A percentile compares a stretch with the other conserved stretches of the same genome.
Conservation (phyloP, 1,140 invertebrate species). For the Eulimnadia texana region DNA sequence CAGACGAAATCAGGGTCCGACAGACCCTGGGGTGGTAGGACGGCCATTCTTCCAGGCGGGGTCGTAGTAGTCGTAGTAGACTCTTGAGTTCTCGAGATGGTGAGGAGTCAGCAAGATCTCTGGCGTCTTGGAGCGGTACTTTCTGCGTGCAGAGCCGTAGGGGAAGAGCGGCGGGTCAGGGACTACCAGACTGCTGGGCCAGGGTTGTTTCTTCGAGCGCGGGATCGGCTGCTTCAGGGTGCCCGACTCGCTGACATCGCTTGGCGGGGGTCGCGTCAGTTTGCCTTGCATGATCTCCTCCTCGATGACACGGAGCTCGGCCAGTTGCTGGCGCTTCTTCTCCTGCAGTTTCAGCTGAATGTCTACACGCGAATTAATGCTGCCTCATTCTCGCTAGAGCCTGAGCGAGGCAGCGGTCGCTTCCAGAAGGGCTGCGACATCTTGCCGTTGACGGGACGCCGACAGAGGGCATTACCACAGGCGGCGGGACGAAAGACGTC, state of each 20-base stretch:
- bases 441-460: constrained; percentile 18
- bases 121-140: constrained; percentile 44
- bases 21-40: constrained; percentile 18
- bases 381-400: constrained; percentile 53
- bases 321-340: constrained; percentile 73
- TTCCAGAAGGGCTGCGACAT: constrained; percentile 60
- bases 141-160: constrained; percentile 28
- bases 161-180: constrained; percentile 24
- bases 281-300: constrained; percentile 68
- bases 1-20: constrained; percentile 2
- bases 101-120: constrained; percentile 61
- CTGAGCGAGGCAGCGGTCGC: constrained; percentile 44
- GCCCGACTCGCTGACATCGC: constrained; percentile 28
- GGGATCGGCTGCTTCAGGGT: constrained; percentile 31
- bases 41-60: constrained; percentile 24
- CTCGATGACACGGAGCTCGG: constrained; percentile 58
- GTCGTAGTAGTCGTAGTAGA: constrained; percentile 28
- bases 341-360: constrained; percentile 75
- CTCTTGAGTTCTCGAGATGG: constrained; percentile 37
- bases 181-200: constrained; percentile 24
- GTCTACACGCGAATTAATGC: constrained; percentile 58
- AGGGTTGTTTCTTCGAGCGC: constrained; percentile 36
- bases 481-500: constrained; percentile 67
- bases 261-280: constrained; percentile 38
- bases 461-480: constrained; percentile 27